Conservation (phyloP, 2,888 invertebrate species). For the Macrophya annulata region DNA sequence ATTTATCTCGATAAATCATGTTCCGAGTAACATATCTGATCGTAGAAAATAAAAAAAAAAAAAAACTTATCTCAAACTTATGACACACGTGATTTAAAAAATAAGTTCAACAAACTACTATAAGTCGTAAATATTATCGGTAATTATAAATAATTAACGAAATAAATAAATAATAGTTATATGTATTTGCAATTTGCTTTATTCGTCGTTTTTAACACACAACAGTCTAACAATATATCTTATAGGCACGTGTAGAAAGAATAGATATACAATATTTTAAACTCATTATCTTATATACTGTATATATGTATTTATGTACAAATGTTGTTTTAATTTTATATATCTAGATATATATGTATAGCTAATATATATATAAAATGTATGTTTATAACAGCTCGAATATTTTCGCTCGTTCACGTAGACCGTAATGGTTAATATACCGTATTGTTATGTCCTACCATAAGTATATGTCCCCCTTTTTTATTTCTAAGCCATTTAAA, state of each 20-base stretch:
- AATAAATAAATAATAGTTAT: background rate
- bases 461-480: background rate
- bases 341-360: background rate
- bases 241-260: conserved; percentile 3
- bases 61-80: background rate
- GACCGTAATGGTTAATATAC: conserved; percentile 1
- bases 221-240: background rate
- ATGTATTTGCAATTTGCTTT: background rate
- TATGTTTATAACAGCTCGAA: background rate
- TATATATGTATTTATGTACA: background rate
- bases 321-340: background rate
- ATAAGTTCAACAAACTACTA: background rate
- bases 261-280: background rate
- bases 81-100: background rate
- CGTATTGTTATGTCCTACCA: background rate
- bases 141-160: background rate
- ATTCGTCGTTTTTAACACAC: background rate
- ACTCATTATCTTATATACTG: background rate
- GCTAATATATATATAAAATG: background rate
- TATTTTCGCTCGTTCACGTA: background rate
- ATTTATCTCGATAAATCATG: background rate
- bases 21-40: background rate
- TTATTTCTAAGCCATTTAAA: background rate
- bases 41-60: background rate
- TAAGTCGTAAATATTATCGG: background rate